A percentile compares a stretch with the other conserved stretches of the same genome.
These are phyloP conservation scores for Hippopotamyrus pictus DNA, from an alignment of 2,797 vertebrate genomes.

Conservation along the genomic window DNA sequence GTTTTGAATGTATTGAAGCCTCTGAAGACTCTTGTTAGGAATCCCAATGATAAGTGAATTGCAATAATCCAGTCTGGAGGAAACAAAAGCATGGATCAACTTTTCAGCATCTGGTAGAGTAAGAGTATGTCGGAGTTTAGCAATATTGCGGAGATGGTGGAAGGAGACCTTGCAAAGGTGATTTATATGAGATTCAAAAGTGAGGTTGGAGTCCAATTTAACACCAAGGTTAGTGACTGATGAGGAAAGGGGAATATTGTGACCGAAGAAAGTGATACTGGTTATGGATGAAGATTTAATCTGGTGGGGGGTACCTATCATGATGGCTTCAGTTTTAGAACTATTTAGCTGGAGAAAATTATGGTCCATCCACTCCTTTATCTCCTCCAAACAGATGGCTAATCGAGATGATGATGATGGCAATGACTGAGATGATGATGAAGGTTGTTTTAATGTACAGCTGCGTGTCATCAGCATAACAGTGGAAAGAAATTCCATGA, in stretches of 20 bases:
- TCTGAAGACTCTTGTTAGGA: not conserved
- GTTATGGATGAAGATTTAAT: not conserved
- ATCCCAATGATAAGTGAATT: not conserved
- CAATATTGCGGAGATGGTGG: not conserved
- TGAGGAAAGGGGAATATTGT: too few relatives aligned
- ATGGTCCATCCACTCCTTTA: not conserved
- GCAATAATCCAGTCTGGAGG: not conserved
- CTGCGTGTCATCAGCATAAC: conserved; percentile 1
- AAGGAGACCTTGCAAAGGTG: not conserved
- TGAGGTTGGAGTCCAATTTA: not conserved
- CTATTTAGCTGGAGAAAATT: not conserved
- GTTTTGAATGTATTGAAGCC: not conserved
- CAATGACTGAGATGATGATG: not conserved
- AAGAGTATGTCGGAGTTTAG: too few relatives aligned
- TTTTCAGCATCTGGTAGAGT: not conserved
- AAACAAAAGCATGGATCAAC: not conserved
- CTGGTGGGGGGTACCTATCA: conserved; percentile 10
- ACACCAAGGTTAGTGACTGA: not conserved
- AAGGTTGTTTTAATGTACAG: not conserved
- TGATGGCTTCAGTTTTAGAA: not conserved
- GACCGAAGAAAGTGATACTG: not conserved
- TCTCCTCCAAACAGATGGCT: not conserved
- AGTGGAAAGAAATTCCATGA: not conserved
- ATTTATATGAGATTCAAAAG: too few relatives aligned
- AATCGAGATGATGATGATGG: not conserved